Evolutionary conservation across 2,888 invertebrate species (phyloP).

Genomic region (Spisula subtruncata): DNA sequence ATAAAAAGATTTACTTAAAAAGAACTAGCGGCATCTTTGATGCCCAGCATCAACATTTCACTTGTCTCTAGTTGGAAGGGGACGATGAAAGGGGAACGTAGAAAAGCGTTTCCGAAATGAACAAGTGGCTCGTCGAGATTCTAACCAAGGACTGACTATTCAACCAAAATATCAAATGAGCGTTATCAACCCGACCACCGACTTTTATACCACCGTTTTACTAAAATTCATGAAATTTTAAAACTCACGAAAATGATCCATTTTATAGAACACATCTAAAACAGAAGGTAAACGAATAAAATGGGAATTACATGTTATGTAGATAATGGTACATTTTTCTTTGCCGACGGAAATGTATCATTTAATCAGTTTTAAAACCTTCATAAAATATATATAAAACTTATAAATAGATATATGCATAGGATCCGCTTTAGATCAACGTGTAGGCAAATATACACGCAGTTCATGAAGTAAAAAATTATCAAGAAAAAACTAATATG

Average conservation of each 20-base stretch:
- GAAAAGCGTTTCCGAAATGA: too few relatives aligned
- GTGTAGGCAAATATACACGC: background rate
- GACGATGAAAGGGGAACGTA: too few relatives aligned
- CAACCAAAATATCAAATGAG: too few relatives aligned
- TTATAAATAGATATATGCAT: conserved; percentile 5
- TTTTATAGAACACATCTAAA: background rate
- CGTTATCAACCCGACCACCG: too few relatives aligned
- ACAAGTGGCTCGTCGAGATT: too few relatives aligned
- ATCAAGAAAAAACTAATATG: background rate
- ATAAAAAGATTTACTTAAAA: too few relatives aligned
- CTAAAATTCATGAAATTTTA: background rate
- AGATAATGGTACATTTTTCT: background rate
- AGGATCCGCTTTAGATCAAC: background rate
- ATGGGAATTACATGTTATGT: background rate
- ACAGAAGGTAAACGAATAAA: conserved; percentile 10
- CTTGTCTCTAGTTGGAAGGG: too few relatives aligned
- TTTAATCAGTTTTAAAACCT: background rate
- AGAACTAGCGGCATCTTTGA: too few relatives aligned
- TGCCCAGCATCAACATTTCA: too few relatives aligned
- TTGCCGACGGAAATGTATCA: conserved; percentile 9
- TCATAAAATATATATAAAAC: conserved; percentile 8
- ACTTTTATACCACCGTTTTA: too few relatives aligned
- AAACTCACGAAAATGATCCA: too few relatives aligned
- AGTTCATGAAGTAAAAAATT: conserved; percentile 3
- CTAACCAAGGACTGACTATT: too few relatives aligned